Conservation (phyloP, 2,797 vertebrate genomes). For the Sebastes nivosus region DNA sequence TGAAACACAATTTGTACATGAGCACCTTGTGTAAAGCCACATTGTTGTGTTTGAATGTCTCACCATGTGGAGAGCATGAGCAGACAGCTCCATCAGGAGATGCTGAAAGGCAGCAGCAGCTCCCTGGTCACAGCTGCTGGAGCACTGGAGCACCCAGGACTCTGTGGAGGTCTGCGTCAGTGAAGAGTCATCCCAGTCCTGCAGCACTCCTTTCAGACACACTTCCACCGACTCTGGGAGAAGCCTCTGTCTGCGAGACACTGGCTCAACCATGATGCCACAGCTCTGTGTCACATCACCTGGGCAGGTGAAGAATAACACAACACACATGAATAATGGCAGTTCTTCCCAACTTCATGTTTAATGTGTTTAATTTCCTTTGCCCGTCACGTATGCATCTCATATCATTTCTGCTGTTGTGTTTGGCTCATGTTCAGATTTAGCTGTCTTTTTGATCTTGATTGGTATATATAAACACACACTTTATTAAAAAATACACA, state of each 20-base stretch:
- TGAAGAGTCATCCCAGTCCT: constrained; percentile 74
- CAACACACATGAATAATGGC: not conserved
- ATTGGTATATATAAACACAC: not conserved
- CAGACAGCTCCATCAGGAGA: constrained; percentile 77
- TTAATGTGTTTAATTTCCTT: not conserved
- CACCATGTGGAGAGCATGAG: constrained; percentile 85
- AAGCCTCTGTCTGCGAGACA: constrained; percentile 81
- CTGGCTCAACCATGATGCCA: constrained; percentile 83
- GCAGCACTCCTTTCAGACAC: constrained; percentile 80
- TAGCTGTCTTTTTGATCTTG: not conserved
- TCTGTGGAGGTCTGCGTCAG: constrained; percentile 73
- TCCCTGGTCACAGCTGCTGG: constrained; percentile 22
- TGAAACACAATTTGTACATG: not conserved
- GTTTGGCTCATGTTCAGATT: not conserved
- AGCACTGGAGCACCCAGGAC: constrained; percentile 86
- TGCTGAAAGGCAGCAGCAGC: constrained; percentile 72
- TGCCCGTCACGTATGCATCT: not conserved
- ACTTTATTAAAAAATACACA: too few species aligned
- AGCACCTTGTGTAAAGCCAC: not conserved
- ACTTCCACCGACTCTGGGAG: constrained; percentile 81
- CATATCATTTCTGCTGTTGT: not conserved
- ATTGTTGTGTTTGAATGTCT: constrained; percentile 9
- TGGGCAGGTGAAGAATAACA: constrained; percentile 40
- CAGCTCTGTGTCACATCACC: constrained; percentile 75
- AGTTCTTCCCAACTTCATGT: not conserved